Evolutionary conservation across 2,888 invertebrate genomes (phyloP).

Genomic region (Macaria liturata): DNA sequence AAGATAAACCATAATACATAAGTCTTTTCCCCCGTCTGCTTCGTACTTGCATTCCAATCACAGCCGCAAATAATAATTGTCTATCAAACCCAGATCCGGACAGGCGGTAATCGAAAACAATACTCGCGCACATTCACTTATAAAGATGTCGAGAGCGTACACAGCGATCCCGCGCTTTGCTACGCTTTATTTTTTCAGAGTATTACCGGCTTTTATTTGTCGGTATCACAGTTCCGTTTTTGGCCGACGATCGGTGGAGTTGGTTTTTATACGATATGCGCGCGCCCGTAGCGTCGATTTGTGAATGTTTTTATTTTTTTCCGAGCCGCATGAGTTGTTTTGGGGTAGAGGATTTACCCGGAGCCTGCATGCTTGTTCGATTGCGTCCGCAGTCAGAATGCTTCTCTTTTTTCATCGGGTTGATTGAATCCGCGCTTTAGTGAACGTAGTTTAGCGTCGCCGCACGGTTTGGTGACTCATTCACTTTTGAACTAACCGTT

Average conservation of each 20-base stretch:
- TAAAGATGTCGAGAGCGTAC: constrained; percentile 65
- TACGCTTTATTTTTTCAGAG: constrained; percentile 74
- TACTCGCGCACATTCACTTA: constrained; percentile 48
- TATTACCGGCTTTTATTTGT: constrained; percentile 80
- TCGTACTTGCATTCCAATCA: no score
- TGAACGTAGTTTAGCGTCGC: constrained; percentile 75
- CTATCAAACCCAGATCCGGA: constrained; percentile 13
- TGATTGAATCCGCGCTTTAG: constrained; percentile 81
- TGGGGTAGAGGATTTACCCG: constrained; percentile 76
- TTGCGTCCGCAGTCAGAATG: constrained; percentile 67
- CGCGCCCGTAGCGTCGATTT: constrained; percentile 69
- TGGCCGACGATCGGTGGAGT: constrained; percentile 76
- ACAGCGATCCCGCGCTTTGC: constrained; percentile 46
- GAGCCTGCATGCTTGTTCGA: constrained; percentile 72
- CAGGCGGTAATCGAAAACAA: constrained; percentile 38
- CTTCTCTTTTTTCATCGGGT: constrained; percentile 63
- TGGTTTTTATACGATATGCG: constrained; percentile 78
- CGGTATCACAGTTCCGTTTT: constrained; percentile 82
- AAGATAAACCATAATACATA: no score
- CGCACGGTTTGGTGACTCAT: constrained; percentile 67
- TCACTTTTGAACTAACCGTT: constrained; percentile 59
- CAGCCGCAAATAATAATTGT: not conserved
- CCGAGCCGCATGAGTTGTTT: constrained; percentile 78
- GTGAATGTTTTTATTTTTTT: constrained; percentile 73
- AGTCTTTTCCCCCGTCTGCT: no score